Conservation (phyloP, 1,140 invertebrate genomes). For the Potamilus streckersoni region DNA sequence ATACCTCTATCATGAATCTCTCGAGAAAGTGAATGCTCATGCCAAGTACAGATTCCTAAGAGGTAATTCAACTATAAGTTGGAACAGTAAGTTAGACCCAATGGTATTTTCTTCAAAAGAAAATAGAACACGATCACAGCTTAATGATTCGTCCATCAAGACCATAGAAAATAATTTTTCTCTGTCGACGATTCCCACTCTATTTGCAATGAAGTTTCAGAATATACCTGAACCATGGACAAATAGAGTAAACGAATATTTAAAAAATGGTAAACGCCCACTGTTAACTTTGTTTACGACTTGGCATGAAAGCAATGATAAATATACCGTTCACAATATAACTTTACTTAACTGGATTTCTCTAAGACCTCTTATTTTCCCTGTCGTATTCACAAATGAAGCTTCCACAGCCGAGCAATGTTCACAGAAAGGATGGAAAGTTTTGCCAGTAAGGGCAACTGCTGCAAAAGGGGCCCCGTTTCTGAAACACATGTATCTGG, state of each 20-base stretch:
- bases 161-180: no score
- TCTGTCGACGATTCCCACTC: no score
- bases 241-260: not conserved
- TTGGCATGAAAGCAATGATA: slow-evolving; percentile 27
- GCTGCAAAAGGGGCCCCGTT: slow-evolving; percentile 38
- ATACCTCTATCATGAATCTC: no score
- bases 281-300: slow-evolving; percentile 38
- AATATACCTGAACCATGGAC: no score
- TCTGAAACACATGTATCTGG: slow-evolving; percentile 43
- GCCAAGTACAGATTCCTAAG: no score
- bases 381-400: slow-evolving; percentile 40
- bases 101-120: no score
- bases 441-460: slow-evolving; percentile 17
- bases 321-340: slow-evolving; percentile 38
- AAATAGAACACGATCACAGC: no score
- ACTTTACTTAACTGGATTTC: slow-evolving; percentile 39
- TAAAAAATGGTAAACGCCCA: slow-evolving; percentile 7
- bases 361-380: slow-evolving; percentile 32
- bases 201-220: no score
- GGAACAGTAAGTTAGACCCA: no score
- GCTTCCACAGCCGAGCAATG: slow-evolving; percentile 16
- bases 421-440: slow-evolving; percentile 20
- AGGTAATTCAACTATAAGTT: no score
- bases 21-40: no score
- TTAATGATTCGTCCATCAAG: no score